These are phyloP conservation scores for Colletes latitarsis DNA, from an alignment of 1,140 invertebrate genomes.

Conservation along the genomic window DNA sequence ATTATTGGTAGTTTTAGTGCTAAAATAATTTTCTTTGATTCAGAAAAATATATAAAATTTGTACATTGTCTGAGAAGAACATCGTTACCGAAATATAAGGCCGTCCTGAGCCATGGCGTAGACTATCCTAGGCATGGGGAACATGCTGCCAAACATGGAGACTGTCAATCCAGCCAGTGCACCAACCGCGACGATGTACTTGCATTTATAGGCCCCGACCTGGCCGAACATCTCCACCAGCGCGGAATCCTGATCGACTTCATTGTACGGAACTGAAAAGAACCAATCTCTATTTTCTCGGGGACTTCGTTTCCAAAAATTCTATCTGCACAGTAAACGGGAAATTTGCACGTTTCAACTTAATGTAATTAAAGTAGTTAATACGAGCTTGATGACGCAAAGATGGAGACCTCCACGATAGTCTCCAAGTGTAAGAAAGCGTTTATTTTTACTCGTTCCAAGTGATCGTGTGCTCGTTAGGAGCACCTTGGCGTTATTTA, in stretches of 20 bases:
- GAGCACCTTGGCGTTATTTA: constrained; percentile 10
- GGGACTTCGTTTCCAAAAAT: too few species aligned
- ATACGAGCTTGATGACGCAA: too few species aligned
- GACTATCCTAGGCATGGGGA: constrained; percentile 96
- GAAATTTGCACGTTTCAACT: too few species aligned
- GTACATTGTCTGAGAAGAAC: too few species aligned
- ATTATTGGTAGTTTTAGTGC: too few species aligned
- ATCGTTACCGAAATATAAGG: constrained; percentile 89
- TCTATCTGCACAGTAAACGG: too few species aligned
- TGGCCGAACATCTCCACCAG: constrained; percentile 96
- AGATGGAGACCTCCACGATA: too few species aligned
- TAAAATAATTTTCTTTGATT: too few species aligned
- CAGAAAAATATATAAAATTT: too few species aligned
- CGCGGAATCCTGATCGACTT: constrained; percentile 92
- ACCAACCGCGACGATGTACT: constrained; percentile 94
- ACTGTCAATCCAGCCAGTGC: constrained; percentile 94
- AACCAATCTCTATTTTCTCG: neutral
- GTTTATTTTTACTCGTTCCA: neutral
- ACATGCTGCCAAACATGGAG: constrained; percentile 98
- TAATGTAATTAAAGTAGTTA: too few species aligned
- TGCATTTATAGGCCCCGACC: constrained; percentile 92
- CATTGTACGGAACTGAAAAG: constrained; percentile 89
- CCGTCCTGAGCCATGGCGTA: constrained; percentile 97
- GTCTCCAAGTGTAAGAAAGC: neutral
- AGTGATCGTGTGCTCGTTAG: neutral